Evolutionary conservation across 92 coral and sea anemone genomes (phyloP).

Genomic region (Actinernus sp.): DNA sequence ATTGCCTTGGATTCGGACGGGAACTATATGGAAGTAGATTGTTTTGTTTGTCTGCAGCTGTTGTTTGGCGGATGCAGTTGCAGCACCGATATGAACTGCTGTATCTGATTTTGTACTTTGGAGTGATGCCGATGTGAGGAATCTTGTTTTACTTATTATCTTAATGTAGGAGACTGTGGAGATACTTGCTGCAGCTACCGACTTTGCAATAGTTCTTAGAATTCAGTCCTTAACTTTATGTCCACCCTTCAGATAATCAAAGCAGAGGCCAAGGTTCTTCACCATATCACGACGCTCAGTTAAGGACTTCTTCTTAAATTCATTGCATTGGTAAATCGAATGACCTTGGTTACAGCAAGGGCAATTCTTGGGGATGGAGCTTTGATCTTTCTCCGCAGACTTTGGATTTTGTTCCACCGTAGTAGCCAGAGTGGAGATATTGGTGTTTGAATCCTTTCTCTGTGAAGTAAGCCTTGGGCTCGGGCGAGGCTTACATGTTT

Average conservation of each 20-base stretch:
- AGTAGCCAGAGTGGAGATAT: too few relatives aligned
- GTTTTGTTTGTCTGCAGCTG: slow-evolving; percentile 13
- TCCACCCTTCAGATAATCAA: slow-evolving; percentile 37
- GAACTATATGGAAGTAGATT: slow-evolving; percentile 67
- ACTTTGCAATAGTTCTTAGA: slow-evolving; percentile 17
- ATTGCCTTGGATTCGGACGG: slow-evolving; percentile 51
- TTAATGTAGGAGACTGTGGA: slow-evolving; percentile 37
- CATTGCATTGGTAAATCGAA: slow-evolving; percentile 38
- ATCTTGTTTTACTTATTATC: too few relatives aligned
- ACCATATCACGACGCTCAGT: slow-evolving; percentile 26
- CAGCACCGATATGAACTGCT: slow-evolving; percentile 15
- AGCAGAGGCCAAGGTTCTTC: slow-evolving; percentile 19
- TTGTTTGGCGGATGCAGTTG: slow-evolving; percentile 7
- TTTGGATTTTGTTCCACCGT: too few relatives aligned
- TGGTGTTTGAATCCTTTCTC: too few relatives aligned
- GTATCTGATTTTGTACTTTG: too few relatives aligned
- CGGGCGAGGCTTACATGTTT: slow-evolving; percentile 45
- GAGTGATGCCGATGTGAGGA: too few relatives aligned
- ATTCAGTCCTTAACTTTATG: slow-evolving; percentile 15
- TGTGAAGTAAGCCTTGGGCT: too few relatives aligned
- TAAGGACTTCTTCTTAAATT: slow-evolving; percentile 16
- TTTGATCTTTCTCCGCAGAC: too few relatives aligned
- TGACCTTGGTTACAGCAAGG: too few relatives aligned
- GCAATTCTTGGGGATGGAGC: too few relatives aligned
- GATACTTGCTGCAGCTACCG: slow-evolving; percentile 15